phyloP scores from a whole-genome alignment of 1,140 invertebrate species.

The Scaptodrosophila lebanonensis region DNA sequence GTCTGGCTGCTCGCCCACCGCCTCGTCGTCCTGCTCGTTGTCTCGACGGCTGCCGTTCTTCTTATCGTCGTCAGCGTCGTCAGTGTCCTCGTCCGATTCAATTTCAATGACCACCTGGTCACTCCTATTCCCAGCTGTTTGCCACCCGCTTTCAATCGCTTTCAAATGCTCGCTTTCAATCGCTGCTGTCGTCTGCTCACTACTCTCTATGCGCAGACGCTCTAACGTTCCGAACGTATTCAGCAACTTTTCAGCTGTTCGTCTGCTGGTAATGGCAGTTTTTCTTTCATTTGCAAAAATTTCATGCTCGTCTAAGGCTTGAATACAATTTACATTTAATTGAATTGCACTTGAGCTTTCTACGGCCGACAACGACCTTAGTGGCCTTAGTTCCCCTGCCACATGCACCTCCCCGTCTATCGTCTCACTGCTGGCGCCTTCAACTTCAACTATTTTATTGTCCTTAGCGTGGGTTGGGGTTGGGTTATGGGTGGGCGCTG shows the following conservation, averaged over 20 bases:
- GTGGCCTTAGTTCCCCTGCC: neutral
- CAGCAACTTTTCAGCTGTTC: constrained; percentile 51
- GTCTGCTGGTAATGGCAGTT: constrained; percentile 13
- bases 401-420: neutral
- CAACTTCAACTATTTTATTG: constrained; percentile 38
- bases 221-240: constrained; percentile 21
- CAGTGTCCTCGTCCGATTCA: constrained; percentile 31
- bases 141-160: constrained; percentile 10
- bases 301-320: constrained; percentile 5
- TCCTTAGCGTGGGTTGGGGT: constrained; percentile 14
- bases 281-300: constrained; percentile 39
- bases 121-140: neutral
- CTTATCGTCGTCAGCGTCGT: no score
- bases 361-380: neutral
- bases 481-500: neutral
- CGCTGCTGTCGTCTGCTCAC: constrained; percentile 5
- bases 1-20: constrained; percentile 9
- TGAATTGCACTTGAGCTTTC: constrained; percentile 55
- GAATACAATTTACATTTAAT: constrained; percentile 50
- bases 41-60: no score
- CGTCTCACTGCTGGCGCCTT: neutral
- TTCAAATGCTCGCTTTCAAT: constrained; percentile 17
- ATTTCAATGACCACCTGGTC: constrained; percentile 63
- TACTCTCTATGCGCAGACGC: constrained; percentile 1
- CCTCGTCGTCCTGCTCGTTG: no score